Base-by-base conservation (phyloP, 2,888 invertebrate species). In the Drosophila tanythrix region DNA sequence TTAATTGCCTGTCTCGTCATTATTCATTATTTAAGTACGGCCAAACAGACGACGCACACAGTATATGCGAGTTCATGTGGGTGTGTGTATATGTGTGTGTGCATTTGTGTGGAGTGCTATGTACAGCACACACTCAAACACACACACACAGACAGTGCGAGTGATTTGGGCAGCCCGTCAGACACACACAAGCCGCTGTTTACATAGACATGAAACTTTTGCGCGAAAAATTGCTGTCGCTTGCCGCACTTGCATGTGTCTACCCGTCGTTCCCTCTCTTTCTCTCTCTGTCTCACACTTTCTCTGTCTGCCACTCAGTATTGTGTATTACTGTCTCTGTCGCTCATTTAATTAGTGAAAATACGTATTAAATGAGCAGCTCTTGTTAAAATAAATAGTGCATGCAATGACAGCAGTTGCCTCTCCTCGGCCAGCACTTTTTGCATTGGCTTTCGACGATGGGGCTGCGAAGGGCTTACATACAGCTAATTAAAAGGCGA, bases 1-100 rank as follows among this genome's bases (percentile, higher is more conserved):
- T 91, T 92, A 91, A 91, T 91, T 91, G 91, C 91, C 91, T 90
- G 91, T 92, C 92, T 92, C 87, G 90, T 92, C 91, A 92, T 92
- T 91, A 90, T 91, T 91, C 91, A 92, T 90, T 90, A 91, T 90
- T 92, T 90, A 90, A 90, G 84, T 89, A 83, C 79, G 82, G 81
- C 82, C 86, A 87, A 85, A 83, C 79, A 89, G 82, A 66, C 79
- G 77, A 74, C 68, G 59, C 75, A 69, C 40, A 58, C 48, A 52
- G 18, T 66, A 74, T 65, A 74, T 72, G 46, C 53, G 38, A 33
- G 31, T 53, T 35, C 40, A 36, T 31, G 56, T 29, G 40, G 43
- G 31, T 46, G 36, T 61, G 53, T 33, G 51, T 36, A 56, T 27
- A 29, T 46, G 38, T 59, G 46, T 57, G 50, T 59, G 38, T 40